Base-by-base conservation (phyloP, 2,113 vertebrate genomes). In the Danionella cerebrum region DNA sequence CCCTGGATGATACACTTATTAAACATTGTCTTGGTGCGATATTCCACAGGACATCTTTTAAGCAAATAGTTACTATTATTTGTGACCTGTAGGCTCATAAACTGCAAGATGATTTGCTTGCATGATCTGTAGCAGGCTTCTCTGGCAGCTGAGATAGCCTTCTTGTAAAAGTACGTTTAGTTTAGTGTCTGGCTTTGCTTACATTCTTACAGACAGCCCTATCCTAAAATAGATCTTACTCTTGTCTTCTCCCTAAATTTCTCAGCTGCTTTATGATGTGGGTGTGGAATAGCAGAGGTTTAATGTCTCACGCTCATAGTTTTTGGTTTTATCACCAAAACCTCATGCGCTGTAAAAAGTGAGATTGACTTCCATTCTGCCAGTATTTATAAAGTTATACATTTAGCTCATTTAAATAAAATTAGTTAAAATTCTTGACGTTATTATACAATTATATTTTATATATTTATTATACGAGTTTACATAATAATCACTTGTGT, bases 171-270 rank as follows among this genome's bases (percentile, higher is more conserved):
- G 50, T 59, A 78, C 75, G 73, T 85, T 78, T 80, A 76, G 76
- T 79, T 79, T 69, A 76, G 80, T 77, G 83, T 78, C 73, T 42
- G 72, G 39, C 13, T 54, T 67, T 86, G 80, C 85, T 88, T 87
- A 84, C 79, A 84, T 79, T 88, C 83, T 77, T 45, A 39, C 52
- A 22, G 36, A 70, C 74, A 71, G 81, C 72, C 76, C 68, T 48
- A 36, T 58, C 85, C 83, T 84, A 85, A 88, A 86, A 88, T 90
- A 90, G 85, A 65, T 78, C 75, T 72, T 53, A 73, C 71, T 80
- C 78, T 78, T 38, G 64, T 83, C 79, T 77, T 68, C 65, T 76
- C 72, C 79, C 69, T 55, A 65, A 52, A 48, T 59, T 67, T 75
- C 55, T 38, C 66, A 76, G 80, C 78, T 75, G 76, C 68, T 76